Base-by-base conservation (phyloP, 37 sponge, comb jelly and placozoan genomes). In the Theonella swinhoei region DNA sequence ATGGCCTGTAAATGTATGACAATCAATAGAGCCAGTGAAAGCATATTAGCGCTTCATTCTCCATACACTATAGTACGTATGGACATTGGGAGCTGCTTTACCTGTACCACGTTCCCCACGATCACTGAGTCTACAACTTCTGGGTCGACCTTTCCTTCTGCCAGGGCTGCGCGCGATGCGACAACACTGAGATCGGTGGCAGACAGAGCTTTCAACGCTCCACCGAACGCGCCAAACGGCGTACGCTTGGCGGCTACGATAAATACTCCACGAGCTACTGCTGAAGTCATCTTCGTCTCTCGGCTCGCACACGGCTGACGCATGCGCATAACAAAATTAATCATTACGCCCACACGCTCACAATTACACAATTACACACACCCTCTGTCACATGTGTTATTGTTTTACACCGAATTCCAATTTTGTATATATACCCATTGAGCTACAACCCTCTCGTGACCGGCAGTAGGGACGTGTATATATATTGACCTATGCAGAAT, bases 181-280 rank as follows among this genome's bases (percentile, higher is more conserved):
- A 87, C 76, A 29, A 39, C 80, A 29, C 88, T 76, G n/a, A 98
- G 78, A 24, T 98, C 97, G 1, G 95, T 96, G 9, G 91, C 95
- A 11, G 90, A 72, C 2, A 87, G 32, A 28, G 81, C 87, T 61
- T 92, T 96, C 42, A 96, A 77, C 66, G 89, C 83, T 4, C 99
- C 99, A 17, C 97, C 97, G 83, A 94, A 98, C 29, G 93, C 83
- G 0, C 99, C 99, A 80, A 98, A 98, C 5, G 99, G 93, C 8
- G 99, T 98, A 68, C 99, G 62, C 75, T 96, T 98, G 42, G 97
- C 99, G 31, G 99, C 97, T 9, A 98, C 99, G n/a, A 98, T 74
- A 47, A 94, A 98, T 8, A 95, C 88, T 11, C 85, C 93, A 28
- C 94, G 72, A 25, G 61, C 24, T 63, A 63, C 64, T 63, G 26